Evolutionary conservation across 2,113 vertebrate genomes (phyloP), one percentile per base, ranked within the genome.

Genomic region (Piliocolobus tephrosceles): DNA sequence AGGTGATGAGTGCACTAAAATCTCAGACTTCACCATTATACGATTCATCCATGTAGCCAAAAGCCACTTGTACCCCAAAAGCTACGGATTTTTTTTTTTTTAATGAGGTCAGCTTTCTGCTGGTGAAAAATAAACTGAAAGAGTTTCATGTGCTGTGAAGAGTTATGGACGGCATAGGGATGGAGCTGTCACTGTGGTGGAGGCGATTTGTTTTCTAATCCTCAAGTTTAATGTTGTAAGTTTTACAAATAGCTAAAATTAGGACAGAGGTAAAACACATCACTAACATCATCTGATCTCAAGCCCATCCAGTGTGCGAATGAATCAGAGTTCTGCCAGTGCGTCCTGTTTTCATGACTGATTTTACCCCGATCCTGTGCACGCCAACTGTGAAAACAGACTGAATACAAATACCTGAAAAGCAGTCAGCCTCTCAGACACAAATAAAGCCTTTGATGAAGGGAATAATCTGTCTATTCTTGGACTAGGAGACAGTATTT

Each of bases 131-230:
- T 61, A 88, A 93, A 92, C 96, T 94, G 90, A 95, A 68, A 70
- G 91, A 16, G 76, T 64, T 73, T 64, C 84, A 68, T 78, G 87
- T 84, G 30, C n/a, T 10, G 58, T 3, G 18, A 85, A 96, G 97
- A 98, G 76, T 97, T 96, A 96, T 76, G 90, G 64, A 92, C 92
- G 95, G 94, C 38, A 40, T 25, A 52, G 91, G 85, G 94, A 70
- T 25, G 79, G 83, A 35, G 64, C 88, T 90, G 38, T n/a, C 27
- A 35, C 89, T 72, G 43, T 25, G 57, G 75, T 80, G 4, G 45
- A 18, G 27, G 22, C 20, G 83, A 43, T 96, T 95, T 98, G 92
- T 81, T 90, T 95, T 43, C 94, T 94, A 96, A 96, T 94, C 90
- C 90, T 90, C 80, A 96, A n/a, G 92, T 81, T 88, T 81, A 94